Evolutionary conservation across 1,140 invertebrate species (phyloP), one percentile per base, ranked within the genome.

Genomic region (Psilanteris sp.): DNA sequence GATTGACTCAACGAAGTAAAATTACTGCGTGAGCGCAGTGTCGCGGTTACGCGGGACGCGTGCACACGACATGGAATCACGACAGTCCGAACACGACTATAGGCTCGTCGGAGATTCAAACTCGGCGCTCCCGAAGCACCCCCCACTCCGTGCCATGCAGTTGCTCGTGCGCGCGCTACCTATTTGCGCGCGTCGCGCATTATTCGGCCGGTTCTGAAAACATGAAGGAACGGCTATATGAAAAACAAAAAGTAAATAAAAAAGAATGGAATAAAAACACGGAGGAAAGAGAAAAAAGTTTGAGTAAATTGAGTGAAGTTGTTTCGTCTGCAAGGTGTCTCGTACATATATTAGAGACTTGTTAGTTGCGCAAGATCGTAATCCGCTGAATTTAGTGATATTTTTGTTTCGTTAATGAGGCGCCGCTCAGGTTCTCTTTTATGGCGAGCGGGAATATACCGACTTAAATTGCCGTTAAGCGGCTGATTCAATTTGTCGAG

Each of bases 321-420:
- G n/a, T 0, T 7, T 7, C 8, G 36, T 18, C 18, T 9, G 15
- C 13, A 16, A 44, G 37, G 44, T 32, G 16, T 57, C 26, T 29
- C 37, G 26, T 41, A 11, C 52, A 27, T 57, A 43, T 57, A 57
- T 57, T 34, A 57, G 50, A 18, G 37, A 43, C 55, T 59, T 46
- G 43, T 62, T 48, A 39, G 57, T 62, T 62, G 31, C 43, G 62
- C 50, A 67, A 67, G 48, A 54, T 66, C 62, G 48, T 55, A 52
- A 57, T 32, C 50, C 32, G 50, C 32, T 34, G 11, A 50, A 50
- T 68, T 50, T 50, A 50, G 34, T 50, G 39, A 48, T 44, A 59
- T 57, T 70, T 70, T 70, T 55, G 44, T 59, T 57, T 50, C 18
- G 43, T 34, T 68, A 68, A 68, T 68, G 43, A 68, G 64, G 22